Conservation (phyloP, 1,140 invertebrate species). For the Heliconius melpomene region DNA sequence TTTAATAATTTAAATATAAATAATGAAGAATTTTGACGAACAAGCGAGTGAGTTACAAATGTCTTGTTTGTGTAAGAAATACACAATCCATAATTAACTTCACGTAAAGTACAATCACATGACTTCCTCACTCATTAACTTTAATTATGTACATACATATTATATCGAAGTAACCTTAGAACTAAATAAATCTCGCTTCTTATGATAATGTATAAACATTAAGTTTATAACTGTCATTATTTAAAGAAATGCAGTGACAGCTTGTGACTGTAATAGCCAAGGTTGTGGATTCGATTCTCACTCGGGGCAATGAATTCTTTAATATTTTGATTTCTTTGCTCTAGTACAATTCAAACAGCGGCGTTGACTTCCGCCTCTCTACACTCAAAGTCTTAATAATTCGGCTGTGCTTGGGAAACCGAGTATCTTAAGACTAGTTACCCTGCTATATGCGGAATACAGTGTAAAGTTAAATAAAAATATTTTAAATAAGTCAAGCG, state of each 20-base stretch:
- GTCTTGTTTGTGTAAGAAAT: background rate
- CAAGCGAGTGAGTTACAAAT: background rate
- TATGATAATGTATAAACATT: background rate
- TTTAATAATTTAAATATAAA: background rate
- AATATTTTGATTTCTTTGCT: background rate
- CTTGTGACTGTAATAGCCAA: background rate
- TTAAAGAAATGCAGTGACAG: background rate
- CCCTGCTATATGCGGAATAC: no score
- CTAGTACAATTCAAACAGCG: no score
- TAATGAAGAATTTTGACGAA: background rate
- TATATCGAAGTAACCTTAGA: background rate
- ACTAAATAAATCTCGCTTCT: background rate
- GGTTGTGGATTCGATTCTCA: background rate
- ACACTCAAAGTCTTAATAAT: no score
- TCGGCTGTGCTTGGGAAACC: no score
- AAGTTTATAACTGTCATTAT: background rate
- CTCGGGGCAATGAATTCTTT: background rate
- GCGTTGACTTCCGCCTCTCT: no score
- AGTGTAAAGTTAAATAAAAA: no score
- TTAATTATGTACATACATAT: background rate
- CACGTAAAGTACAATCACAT: background rate
- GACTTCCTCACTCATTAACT: conserved; percentile 4
- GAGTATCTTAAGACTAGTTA: no score
- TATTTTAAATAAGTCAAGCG: no score
- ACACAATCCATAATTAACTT: background rate